phyloP scores from a whole-genome alignment of 2,113 vertebrate genomes.

The Cyprinus carpio region DNA sequence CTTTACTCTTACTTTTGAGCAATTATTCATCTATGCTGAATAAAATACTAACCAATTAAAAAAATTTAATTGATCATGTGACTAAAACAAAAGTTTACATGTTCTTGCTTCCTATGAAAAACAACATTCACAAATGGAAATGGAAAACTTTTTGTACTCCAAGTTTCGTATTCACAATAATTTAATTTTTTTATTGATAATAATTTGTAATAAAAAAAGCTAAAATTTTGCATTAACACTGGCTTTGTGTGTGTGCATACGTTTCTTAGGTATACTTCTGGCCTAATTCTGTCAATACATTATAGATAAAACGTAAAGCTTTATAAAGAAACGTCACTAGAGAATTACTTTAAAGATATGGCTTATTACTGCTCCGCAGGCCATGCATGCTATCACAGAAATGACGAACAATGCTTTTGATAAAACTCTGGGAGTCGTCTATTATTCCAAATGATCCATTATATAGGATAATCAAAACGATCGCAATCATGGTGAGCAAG shows the following conservation, averaged over 20 bases:
- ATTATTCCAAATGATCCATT: slow-evolving; percentile 16
- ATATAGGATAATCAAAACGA: slow-evolving; percentile 18
- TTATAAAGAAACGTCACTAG: not conserved
- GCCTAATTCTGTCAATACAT: slow-evolving; percentile 11
- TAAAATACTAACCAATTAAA: too few relatives aligned
- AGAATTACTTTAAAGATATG: not conserved
- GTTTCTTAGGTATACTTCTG: not conserved
- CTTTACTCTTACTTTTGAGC: too few relatives aligned
- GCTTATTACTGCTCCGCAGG: not conserved
- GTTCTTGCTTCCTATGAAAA: too few relatives aligned
- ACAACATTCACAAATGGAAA: too few relatives aligned
- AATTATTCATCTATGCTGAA: too few relatives aligned
- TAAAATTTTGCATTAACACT: not conserved
- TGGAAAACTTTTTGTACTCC: too few relatives aligned
- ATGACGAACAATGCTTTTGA: slow-evolving; percentile 4
- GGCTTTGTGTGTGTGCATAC: not conserved
- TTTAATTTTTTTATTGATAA: too few relatives aligned
- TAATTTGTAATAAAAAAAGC: too few relatives aligned
- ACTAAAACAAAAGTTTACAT: too few relatives aligned
- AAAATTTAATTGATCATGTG: too few relatives aligned
- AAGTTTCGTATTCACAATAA: too few relatives aligned
- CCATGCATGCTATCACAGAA: not conserved
- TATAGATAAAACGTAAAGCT: not conserved
- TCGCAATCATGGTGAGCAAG: not conserved
- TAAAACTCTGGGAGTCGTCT: not conserved